These are phyloP conservation scores for Ceratina japonica DNA, from an alignment of 1,140 invertebrate species.

Conservation along the genomic window DNA sequence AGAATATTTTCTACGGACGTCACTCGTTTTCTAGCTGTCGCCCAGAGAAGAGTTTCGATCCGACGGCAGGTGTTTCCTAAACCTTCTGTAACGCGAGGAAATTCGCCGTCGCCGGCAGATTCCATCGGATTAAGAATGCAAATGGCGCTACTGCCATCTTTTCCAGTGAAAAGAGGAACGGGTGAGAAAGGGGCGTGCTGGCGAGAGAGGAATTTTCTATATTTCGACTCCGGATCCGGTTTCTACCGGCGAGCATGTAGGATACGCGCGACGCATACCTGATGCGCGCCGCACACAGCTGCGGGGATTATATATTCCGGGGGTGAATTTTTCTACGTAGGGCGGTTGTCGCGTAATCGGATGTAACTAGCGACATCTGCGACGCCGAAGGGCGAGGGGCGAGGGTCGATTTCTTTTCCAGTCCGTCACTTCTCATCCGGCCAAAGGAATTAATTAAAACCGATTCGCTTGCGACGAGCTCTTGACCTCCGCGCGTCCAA, in stretches of 20 bases:
- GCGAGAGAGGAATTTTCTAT: constrained; percentile 31
- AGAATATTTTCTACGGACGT: too few species aligned
- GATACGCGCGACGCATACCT: constrained; percentile 55
- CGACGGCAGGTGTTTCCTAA: constrained; percentile 49
- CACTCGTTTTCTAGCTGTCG: too few species aligned
- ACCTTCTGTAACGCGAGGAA: constrained; percentile 16
- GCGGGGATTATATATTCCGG: constrained; percentile 66
- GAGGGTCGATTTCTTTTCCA: neutral
- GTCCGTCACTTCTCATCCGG: neutral
- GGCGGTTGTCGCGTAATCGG: constrained; percentile 32
- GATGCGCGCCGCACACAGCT: constrained; percentile 69
- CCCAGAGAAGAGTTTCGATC: neutral
- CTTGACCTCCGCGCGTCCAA: constrained; percentile 13
- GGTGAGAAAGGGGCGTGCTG: neutral
- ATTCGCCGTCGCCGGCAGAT: constrained; percentile 53
- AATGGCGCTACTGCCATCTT: constrained; percentile 60
- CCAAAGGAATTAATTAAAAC: constrained; percentile 35
- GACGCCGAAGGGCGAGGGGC: neutral
- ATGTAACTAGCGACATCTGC: constrained; percentile 34
- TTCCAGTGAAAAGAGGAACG: neutral
- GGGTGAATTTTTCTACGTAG: constrained; percentile 58
- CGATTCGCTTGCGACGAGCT: constrained; percentile 24
- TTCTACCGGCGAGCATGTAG: constrained; percentile 11
- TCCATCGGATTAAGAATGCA: constrained; percentile 70
- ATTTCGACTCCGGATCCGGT: constrained; percentile 46